Conservation (phyloP, 64 coral and sea anemone species). For the Pachyseris speciosa region DNA sequence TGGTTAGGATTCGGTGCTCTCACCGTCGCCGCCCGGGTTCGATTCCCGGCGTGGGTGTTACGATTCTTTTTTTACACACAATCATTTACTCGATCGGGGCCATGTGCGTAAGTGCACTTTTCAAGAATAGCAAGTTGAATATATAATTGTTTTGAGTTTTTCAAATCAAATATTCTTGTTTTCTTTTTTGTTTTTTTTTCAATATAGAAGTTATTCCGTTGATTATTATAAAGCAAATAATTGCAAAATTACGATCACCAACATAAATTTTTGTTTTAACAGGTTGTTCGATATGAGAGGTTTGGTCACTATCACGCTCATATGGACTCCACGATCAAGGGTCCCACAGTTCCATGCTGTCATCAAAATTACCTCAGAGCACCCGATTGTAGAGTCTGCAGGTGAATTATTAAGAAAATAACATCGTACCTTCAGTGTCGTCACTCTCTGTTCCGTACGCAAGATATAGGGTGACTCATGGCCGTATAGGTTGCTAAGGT, state of each 20-base stretch:
- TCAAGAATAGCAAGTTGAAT: too few species aligned
- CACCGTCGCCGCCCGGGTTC: not conserved
- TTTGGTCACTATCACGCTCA: slow-evolving; percentile 74
- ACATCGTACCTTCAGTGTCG: not conserved
- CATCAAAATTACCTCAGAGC: slow-evolving; percentile 56
- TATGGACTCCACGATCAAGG: slow-evolving; percentile 66
- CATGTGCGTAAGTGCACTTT: too few species aligned
- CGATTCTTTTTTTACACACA: too few species aligned
- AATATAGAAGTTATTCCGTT: too few species aligned
- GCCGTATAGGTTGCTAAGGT: too few species aligned
- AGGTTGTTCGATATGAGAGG: slow-evolving; percentile 51
- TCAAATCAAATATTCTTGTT: too few species aligned
- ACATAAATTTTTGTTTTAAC: not conserved
- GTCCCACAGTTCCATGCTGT: slow-evolving; percentile 58
- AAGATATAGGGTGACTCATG: too few species aligned
- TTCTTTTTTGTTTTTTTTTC: not conserved
- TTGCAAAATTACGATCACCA: not conserved
- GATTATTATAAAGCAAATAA: too few species aligned
- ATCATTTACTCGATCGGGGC: too few species aligned
- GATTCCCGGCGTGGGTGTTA: not conserved
- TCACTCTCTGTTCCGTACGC: too few species aligned
- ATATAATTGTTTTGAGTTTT: too few species aligned
- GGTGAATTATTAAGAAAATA: not conserved
- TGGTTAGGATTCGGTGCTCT: not conserved
- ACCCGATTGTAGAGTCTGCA: slow-evolving; percentile 64